Evolutionary conservation across 2,888 invertebrate species (phyloP).

Genomic region (Tolmerus cingulatus): DNA sequence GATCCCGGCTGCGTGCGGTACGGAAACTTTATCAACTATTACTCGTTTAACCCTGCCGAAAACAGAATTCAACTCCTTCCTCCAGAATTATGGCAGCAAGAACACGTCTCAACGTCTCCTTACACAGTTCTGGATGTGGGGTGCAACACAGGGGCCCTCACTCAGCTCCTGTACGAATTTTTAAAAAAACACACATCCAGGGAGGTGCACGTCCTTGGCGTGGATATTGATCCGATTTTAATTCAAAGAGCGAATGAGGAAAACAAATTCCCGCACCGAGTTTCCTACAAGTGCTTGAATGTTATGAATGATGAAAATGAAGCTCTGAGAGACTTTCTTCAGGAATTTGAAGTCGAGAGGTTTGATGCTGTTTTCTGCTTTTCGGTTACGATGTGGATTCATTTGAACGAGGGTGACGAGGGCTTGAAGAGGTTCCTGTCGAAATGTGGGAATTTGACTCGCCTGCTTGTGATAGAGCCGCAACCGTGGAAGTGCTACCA

Average conservation of each 20-base stretch:
- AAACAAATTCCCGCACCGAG: conserved; percentile 61
- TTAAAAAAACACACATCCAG: conserved; percentile 55
- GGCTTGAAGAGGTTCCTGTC: conserved; percentile 72
- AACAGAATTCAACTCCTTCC: conserved; percentile 74
- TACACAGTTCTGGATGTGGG: conserved; percentile 67
- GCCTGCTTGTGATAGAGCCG: conserved; percentile 77
- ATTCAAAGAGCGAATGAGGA: conserved; percentile 72
- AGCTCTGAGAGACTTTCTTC: conserved; percentile 65
- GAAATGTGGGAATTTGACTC: conserved; percentile 66
- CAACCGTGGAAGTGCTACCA: conserved; percentile 88
- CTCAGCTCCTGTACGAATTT: conserved; percentile 67
- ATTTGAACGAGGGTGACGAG: conserved; percentile 81
- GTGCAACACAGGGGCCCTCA: conserved; percentile 83
- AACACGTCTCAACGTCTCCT: conserved; percentile 53
- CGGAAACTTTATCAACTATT: conserved; percentile 90
- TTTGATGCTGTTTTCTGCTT: conserved; percentile 81
- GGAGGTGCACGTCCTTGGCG: conserved; percentile 65
- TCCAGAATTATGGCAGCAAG: conserved; percentile 47
- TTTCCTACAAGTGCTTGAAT: conserved; percentile 70
- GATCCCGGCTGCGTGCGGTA: conserved; percentile 80
- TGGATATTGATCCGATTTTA: conserved; percentile 78
- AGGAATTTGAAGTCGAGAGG: conserved; percentile 58
- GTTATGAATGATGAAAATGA: conserved; percentile 66
- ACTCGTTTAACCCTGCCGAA: conserved; percentile 77
- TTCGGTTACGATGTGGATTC: conserved; percentile 91